Conservation (phyloP, 2,888 invertebrate species). For the Mechanitis mazaeus region DNA sequence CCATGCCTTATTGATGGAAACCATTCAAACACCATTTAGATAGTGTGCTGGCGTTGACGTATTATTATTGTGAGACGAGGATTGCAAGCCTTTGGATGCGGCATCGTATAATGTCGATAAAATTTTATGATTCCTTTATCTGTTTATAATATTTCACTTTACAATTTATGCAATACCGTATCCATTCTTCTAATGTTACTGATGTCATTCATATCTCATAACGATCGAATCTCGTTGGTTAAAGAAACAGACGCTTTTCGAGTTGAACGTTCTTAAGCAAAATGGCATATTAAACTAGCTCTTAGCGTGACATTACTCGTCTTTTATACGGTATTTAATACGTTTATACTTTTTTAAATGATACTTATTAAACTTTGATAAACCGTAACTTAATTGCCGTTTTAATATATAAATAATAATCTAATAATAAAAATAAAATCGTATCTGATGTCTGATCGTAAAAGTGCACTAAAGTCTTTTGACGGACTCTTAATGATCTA, state of each 20-base stretch:
- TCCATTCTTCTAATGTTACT: constrained; percentile 20
- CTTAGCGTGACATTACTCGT: constrained; percentile 12
- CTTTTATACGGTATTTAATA: neutral
- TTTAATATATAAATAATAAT: constrained; percentile 48
- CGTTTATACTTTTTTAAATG: neutral
- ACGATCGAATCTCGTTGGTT: constrained; percentile 29
- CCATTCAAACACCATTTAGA: constrained; percentile 74
- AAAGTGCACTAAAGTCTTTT: constrained; percentile 56
- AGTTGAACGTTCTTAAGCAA: constrained; percentile 20
- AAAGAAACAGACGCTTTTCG: constrained; percentile 32
- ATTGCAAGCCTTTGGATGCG: constrained; percentile 21
- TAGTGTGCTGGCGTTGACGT: constrained; percentile 68
- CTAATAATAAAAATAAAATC: constrained; percentile 57
- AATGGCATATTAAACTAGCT: constrained; percentile 29
- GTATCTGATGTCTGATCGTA: constrained; percentile 68
- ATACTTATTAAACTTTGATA: too few species aligned
- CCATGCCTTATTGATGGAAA: constrained; percentile 71
- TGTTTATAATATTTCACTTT: constrained; percentile 1
- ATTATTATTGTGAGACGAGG: constrained; percentile 57
- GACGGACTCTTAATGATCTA: constrained; percentile 59
- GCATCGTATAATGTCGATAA: constrained; percentile 16
- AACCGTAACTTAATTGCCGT: neutral
- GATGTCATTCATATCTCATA: constrained; percentile 39
- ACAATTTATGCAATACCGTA: constrained; percentile 17
- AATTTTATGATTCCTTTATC: constrained; percentile 7